Evolutionary conservation across 2,113 vertebrate genomes (phyloP), one percentile per base, ranked within the genome.

Genomic region (Chloropsis cyanopogon): DNA sequence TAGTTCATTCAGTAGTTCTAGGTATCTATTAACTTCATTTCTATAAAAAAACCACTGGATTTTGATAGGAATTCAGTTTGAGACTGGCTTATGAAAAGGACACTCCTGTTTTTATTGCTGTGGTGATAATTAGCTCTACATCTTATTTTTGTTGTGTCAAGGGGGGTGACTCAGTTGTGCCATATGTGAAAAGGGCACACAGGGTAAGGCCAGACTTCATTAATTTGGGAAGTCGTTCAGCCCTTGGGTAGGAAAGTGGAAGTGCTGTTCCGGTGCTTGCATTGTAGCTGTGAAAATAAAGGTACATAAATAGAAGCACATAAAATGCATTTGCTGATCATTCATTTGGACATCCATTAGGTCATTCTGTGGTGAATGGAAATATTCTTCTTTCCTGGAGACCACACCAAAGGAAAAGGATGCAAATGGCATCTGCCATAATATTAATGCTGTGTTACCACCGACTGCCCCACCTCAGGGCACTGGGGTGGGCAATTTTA

Each of bases 141-240:
- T 90, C 94, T 73, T 90, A 56, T 47, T 88, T 92, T 46, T 86
- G 59, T 88, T 91, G 63, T 82, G 73, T 91, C 63, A 85, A 70
- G 93, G 60, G 72, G 61, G 64, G 14, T 95, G 95, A 95, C 93
- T 95, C 91, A 87, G 70, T 91, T 91, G 86, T 94, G 66, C 93
- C 90, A 50, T 52, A 26, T 90, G 84, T 77, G 35, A 73, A 86
- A 75, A 93, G 92, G 65, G 88, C 87, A 86, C 24, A 2, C 4
- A 28, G 79, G 82, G 76, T 91, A 86, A 88, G 72, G 90, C 75
- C 82, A 53, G 44, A 11, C 56, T 82, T 79, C 41, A 26, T 68
- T 64, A 19, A 64, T 66, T 80, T 81, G 76, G 80, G 23, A 31
- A 56, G 29, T 49, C 88, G 88, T 93, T 66, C 77, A 91, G 92